Evolutionary conservation across 2,113 vertebrate species (phyloP).

Genomic region (Tragelaphus scriptus): DNA sequence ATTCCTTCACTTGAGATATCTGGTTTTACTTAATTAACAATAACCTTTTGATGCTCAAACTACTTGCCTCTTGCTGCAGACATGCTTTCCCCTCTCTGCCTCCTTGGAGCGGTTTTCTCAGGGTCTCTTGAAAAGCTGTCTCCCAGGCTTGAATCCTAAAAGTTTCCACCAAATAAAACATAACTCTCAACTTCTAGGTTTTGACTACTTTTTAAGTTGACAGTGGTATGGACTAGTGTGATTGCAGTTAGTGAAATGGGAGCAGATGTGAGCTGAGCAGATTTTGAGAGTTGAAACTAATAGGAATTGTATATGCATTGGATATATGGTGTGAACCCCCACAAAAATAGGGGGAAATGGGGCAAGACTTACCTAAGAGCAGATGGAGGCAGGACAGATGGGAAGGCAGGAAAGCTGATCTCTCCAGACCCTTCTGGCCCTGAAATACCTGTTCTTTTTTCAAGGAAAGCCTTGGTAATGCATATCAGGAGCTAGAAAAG

Average conservation of each 20-base stretch:
- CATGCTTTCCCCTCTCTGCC: rapidly evolving
- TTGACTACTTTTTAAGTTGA: neutral
- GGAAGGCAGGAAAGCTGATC: neutral
- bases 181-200: neutral
- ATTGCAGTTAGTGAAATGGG: neutral
- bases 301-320: neutral
- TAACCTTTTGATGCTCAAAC: neutral
- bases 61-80: neutral
- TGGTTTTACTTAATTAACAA: neutral
- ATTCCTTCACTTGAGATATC: neutral
- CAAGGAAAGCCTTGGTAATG: neutral
- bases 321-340: neutral
- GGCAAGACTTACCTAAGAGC: neutral
- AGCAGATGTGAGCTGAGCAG: neutral
- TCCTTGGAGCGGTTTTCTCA: neutral
- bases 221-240: neutral
- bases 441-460: neutral
- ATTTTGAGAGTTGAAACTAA: neutral
- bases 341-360: neutral
- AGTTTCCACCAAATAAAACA: neutral
- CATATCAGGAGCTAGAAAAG: neutral
- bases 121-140: neutral
- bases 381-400: neutral
- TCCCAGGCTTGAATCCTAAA: neutral
- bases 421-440: neutral